Percentiles rank a stretch among this genome's conserved stretches.
These are phyloP conservation scores for Galaxea fascicularis DNA, from an alignment of 92 coral and sea anemone species.

Conservation along the genomic window DNA sequence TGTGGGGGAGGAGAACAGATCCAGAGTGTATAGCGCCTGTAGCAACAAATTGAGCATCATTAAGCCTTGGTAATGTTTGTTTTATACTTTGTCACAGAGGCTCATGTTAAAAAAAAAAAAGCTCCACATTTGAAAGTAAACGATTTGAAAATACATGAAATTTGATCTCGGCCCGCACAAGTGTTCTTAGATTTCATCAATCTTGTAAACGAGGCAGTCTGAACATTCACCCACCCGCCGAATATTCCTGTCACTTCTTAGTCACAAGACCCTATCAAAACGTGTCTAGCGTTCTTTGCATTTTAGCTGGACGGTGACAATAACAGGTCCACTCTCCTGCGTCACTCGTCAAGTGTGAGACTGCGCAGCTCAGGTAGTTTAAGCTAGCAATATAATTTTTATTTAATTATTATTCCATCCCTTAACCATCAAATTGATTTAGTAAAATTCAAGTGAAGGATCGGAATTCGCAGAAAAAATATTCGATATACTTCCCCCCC, in stretches of 20 bases:
- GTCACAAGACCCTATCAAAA: conserved; percentile 33
- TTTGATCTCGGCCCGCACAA: not conserved
- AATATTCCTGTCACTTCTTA: not conserved
- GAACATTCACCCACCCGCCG: not conserved
- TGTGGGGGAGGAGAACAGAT: no score
- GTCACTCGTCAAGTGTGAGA: no score
- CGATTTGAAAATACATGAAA: not conserved
- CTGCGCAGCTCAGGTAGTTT: no score
- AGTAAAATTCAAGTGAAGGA: no score
- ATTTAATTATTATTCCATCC: no score
- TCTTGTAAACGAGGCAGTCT: conserved; percentile 4
- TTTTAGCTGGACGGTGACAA: not conserved
- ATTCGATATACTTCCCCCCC: not conserved
- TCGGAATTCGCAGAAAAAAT: no score
- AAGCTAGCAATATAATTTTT: no score
- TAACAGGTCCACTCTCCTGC: no score
- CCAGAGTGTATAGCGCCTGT: no score
- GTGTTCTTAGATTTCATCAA: not conserved
- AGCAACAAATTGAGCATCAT: not conserved
- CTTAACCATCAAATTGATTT: not conserved
- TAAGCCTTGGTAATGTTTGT: not conserved
- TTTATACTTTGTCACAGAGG: not conserved
- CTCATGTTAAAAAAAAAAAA: not conserved
- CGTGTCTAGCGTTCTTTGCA: conserved; percentile 1
- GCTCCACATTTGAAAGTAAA: not conserved